Evolutionary conservation across 2,113 vertebrate genomes (phyloP), one percentile per base, ranked within the genome.

Genomic region (Indri indri): DNA sequence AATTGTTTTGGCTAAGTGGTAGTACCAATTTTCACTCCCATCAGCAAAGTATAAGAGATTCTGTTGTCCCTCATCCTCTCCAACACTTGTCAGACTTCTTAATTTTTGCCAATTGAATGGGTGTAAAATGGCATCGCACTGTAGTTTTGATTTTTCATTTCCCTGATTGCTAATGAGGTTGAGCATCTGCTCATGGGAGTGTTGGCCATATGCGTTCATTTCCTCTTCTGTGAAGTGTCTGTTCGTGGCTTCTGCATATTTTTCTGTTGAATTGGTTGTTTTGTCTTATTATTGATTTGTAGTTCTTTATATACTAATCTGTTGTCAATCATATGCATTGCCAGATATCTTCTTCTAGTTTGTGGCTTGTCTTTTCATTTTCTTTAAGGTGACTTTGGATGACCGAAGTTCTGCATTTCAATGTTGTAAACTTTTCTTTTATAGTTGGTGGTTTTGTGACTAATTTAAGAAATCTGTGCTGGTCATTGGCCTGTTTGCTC

Each of bases 111-210:
- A 92, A 34, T 59, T 66, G 88, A 86, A 73, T 82, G 88, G 50
- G 52, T 95, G 61, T 89, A 81, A 96, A 96, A 86, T 81, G 68
- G 47, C 88, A 90, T 73, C 83, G 81, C 65, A 89, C 79, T 79
- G n/a, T 68, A 84, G 50, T 82, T 97, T 96, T 81, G 59, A 86
- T 83, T 92, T 90, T 73, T 79, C 32, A 47, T 88, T 96, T 84
- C 54, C 52, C 66, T 50, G 73, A 77, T 63, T 97, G 93, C 80
- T 95, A 94, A 96, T 92, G 93, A 94, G 74, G 45, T 27, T 90
- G 79, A 95, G 95, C 96, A 95, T 97, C 95, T 97, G 95, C 70
- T 95, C 34, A 52, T 76, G 52, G 71, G 83, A 73, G 71, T 95
- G 50, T 73, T 86, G 74, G 90, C 73, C 88, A 73, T 97, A 89